Base-by-base conservation (phyloP, 2,888 invertebrate species). In the Andrena minutula region DNA sequence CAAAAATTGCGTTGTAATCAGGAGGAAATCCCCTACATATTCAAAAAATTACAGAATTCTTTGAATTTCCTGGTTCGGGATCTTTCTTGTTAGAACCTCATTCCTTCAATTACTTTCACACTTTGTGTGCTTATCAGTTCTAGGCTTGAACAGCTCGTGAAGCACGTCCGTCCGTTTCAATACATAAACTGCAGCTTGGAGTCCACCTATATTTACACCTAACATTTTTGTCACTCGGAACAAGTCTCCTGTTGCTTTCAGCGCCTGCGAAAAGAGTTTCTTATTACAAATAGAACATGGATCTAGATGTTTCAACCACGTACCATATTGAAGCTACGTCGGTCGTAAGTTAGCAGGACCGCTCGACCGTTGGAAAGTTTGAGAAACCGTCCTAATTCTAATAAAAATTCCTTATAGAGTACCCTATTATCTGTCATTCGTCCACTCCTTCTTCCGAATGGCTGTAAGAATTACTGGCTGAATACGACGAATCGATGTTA, bases 361-460 rank as follows among this genome's bases (percentile, higher is more conserved):
- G 95, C 94, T 69, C 95, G 92, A 3, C 95, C 95, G n/a, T 93
- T 93, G 16, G 90, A 90, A n/a, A 90, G 90, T 75, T 91, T 91
- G 26, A 94, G 89, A 1, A 95, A 94, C 85, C 95, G 91, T 0
- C 94, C 95, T 90, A 95, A 92, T 90, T 95, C 95, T 53, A 90
- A 78, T 69, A 96, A 87, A 47, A 94, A 92, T 49, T 91, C 82
- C 53, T 94, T 95, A 86, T 96, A 96, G 58, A 96, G 91, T 6
- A 91, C 89, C 80, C 94, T 91, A 88, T 96, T 96, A 85, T 95
- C 94, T 3, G 86, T 85, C 87, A 94, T 94, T 8, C 93, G 94
- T 5, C 95, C 95, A 75, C 95, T 94, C 83, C 96, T 91, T 89
- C 95, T 95, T 10, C 95, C 95, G 92, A 95, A 95, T 5, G 95